Evolutionary conservation across 2,888 invertebrate genomes (phyloP), one percentile per base, ranked within the genome.

Genomic region (Hyalella azteca): DNA sequence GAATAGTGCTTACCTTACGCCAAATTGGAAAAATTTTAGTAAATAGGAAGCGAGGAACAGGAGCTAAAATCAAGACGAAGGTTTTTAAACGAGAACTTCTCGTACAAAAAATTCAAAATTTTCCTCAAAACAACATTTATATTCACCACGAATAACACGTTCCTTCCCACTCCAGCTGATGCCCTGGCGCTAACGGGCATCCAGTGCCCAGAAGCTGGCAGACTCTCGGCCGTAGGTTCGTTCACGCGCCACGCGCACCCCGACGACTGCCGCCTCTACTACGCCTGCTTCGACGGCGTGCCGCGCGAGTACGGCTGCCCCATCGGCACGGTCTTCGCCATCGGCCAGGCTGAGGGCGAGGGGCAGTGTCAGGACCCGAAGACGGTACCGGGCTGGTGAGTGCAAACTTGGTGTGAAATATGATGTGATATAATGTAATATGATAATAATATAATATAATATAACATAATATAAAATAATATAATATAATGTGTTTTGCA

Each of bases 221-320:
- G 95, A 89, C 79, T 84, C 15, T 91, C 94, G 45, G 91, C 93
- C 86, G 93, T 92, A 87, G 91, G 93, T 85, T 93, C 95, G 85
- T 97, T 96, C 93, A 95, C 95, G 86, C 93, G 96, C 88, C 96
- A 96, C 89, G 95, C 96, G 81, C 96, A 97, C 89, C 96, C 96
- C 49, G 95, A 95, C 86, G 95, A 95, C 89, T 88, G 88, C 86
- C 93, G 96, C 87, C 96, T 96, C 88, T 97, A 96, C 90, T 97
- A 95, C 91, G 95, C 96, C 89, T 97, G 96, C 88, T 89, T 96
- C 85, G 96, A 96, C 89, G 94, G 94, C 86, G 93, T 92, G 81
- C 94, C 96, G 85, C 92, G 96, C 86, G 96, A 96, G 89, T 96
- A 96, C 89, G 96, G 96, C 85, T 97, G 96, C 90, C 96, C 96